Evolutionary conservation across 2,797 vertebrate species (phyloP).

Genomic region (Anisognathus igniventris): DNA sequence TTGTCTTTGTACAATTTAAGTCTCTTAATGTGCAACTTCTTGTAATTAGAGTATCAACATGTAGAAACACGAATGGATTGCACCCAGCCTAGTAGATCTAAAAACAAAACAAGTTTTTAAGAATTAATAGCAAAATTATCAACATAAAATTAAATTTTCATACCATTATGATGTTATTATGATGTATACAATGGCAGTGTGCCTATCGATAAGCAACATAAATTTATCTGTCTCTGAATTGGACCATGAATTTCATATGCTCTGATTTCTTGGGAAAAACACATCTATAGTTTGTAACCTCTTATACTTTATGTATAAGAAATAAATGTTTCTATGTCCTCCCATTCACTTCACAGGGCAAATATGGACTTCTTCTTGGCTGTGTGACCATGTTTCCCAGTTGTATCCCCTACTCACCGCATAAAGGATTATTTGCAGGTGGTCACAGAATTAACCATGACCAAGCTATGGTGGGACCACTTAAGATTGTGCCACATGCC

Average conservation of each 20-base stretch:
- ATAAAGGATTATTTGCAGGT: background rate
- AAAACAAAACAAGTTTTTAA: background rate
- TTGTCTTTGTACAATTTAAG: slow-evolving; percentile 5
- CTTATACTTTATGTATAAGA: background rate
- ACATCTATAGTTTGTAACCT: background rate
- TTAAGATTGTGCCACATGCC: background rate
- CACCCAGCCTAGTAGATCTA: background rate
- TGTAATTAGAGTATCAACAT: background rate
- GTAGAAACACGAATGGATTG: background rate
- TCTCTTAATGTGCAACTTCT: background rate
- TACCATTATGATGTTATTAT: background rate
- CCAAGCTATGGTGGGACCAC: background rate
- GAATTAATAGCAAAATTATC: background rate
- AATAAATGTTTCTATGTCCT: background rate
- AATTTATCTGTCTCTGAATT: slow-evolving; percentile 8
- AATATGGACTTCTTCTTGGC: background rate
- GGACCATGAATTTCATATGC: background rate
- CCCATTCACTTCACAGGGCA: background rate
- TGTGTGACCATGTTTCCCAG: background rate
- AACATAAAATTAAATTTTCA: slow-evolving; percentile 4
- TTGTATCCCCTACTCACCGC: background rate
- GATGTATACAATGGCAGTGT: background rate
- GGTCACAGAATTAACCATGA: background rate
- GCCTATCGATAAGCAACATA: background rate
- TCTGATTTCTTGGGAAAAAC: background rate